These are phyloP conservation scores for Dendrolimus pini DNA, from an alignment of 2,888 invertebrate genomes.

Conservation along the genomic window DNA sequence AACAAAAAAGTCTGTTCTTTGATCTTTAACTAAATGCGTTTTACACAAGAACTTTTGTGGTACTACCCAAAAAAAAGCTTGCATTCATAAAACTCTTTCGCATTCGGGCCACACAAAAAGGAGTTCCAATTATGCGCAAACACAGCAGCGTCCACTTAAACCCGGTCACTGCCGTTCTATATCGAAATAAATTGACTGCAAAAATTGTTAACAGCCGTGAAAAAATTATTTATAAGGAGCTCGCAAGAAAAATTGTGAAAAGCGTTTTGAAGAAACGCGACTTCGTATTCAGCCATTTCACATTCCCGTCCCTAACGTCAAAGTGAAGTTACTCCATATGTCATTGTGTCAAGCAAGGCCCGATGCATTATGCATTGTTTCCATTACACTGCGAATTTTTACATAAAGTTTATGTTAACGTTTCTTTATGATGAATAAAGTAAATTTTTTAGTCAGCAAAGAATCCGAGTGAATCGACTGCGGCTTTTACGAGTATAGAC, in stretches of 20 bases:
- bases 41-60: background rate
- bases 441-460: slow-evolving; percentile 54
- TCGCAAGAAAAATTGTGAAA: slow-evolving; percentile 51
- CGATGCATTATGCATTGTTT: slow-evolving; percentile 72
- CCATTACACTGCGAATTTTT: slow-evolving; percentile 74
- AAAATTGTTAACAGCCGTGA: slow-evolving; percentile 35
- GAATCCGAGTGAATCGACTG: slow-evolving; percentile 20
- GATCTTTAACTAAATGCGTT: background rate
- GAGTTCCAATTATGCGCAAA: slow-evolving; percentile 67
- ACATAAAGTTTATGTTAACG: slow-evolving; percentile 72
- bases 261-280: slow-evolving; percentile 30
- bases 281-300: background rate
- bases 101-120: slow-evolving; percentile 65
- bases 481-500: slow-evolving; percentile 23
- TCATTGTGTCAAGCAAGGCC: slow-evolving; percentile 61
- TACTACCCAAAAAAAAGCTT: background rate
- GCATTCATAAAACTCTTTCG: slow-evolving; percentile 26
- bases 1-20: background rate
- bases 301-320: slow-evolving; percentile 47
- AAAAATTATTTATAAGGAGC: slow-evolving; percentile 38
- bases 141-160: slow-evolving; percentile 58
- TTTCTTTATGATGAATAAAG: slow-evolving; percentile 66
- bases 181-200: slow-evolving; percentile 48
- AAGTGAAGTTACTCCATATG: slow-evolving; percentile 62
- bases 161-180: slow-evolving; percentile 46